Percentiles rank a stretch among this genome's conserved stretches.
Conservation (phyloP, 2,113 vertebrate genomes). For the Pseudorhombus dupliciocellatus region DNA sequence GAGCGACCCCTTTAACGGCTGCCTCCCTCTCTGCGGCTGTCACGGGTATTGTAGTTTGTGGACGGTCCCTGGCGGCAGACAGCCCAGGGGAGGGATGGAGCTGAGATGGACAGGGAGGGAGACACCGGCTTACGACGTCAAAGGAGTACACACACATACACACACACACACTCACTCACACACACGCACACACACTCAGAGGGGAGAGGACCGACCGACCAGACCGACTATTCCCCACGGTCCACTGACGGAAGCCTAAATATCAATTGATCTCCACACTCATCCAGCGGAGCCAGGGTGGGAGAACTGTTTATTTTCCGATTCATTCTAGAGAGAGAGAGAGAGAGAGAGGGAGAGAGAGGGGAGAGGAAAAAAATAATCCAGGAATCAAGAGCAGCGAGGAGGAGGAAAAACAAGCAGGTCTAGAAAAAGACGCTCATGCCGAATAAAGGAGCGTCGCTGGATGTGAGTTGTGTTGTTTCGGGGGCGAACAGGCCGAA, state of each 20-base stretch:
- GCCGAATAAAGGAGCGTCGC: constrained; percentile 70
- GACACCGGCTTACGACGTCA: constrained; percentile 87
- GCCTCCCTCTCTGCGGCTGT: not conserved
- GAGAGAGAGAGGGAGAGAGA: too few relatives aligned
- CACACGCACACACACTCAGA: constrained; percentile 4
- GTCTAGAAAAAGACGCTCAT: constrained; percentile 63
- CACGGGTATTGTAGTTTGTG: constrained; percentile 42
- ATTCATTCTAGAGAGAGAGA: not conserved
- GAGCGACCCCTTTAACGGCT: not conserved
- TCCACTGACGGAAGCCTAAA: constrained; percentile 63
- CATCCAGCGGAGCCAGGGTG: constrained; percentile 38
- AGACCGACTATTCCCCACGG: constrained; percentile 70
- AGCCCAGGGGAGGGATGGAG: constrained; percentile 79
- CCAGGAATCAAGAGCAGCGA: constrained; percentile 33
- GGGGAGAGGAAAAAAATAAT: constrained; percentile 16
- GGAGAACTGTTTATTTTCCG: constrained; percentile 53
- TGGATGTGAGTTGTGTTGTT: constrained; percentile 74
- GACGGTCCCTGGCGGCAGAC: constrained; percentile 76
- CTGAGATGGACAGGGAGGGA: constrained; percentile 83
- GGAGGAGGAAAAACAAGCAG: constrained; percentile 45
- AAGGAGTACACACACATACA: constrained; percentile 76
- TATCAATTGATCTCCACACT: constrained; percentile 42
- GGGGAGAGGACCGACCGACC: constrained; percentile 61
- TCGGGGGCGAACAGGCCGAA: constrained; percentile 59
- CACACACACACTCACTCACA: constrained; percentile 24